Evolutionary conservation across 2,888 invertebrate genomes (phyloP), one percentile per base, ranked within the genome.

Genomic region (Merodon equestris): DNA sequence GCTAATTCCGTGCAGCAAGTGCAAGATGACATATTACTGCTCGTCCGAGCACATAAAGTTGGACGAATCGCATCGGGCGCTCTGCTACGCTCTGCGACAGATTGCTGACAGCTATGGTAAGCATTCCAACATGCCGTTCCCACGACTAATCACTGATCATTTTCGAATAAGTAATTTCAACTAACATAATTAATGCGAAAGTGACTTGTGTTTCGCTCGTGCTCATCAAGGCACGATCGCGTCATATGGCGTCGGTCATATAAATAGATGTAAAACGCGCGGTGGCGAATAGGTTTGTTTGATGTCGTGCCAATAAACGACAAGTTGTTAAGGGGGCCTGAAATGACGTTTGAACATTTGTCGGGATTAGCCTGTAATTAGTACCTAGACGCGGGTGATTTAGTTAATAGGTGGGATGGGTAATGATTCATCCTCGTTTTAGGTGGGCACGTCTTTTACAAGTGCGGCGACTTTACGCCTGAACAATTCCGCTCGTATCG

Each of bases 11-110:
- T 91, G 91, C 71, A 86, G 86, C 36, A 85, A 89, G 53, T 94
- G 94, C 82, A 90, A 90, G 70, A 89, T 94, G 88, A 87, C 92
- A 12, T 91, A 91, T 64, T 94, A 94, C 83, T 94, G 94, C 84
- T 90, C 90, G 10, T 84, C 86, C 13, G 90, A 91, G 12, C 94
- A 94, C 83, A 91, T 91, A 84, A 90, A 91, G 54, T 90, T 91
- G 40, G 92, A 93, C 83, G 90, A 90, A 87, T 82, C 89, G 42
- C 94, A 94, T 84, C 91, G 90, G 60, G 90, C 90, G 0, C 84
- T 94, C 1, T 94, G 94, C 84, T 90, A 90, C 45, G 91, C 91
- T 27, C 88, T 94, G 17, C 90, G 90, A 36, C 91, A 92, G 44
- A 89, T 93, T 53, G 90, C 90, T 44, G 90, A 90, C 82, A 88